A percentile compares a stretch with the other conserved stretches of the same genome.
Conservation (phyloP, 2,888 invertebrate genomes). For the Drosophila maculinotata region DNA sequence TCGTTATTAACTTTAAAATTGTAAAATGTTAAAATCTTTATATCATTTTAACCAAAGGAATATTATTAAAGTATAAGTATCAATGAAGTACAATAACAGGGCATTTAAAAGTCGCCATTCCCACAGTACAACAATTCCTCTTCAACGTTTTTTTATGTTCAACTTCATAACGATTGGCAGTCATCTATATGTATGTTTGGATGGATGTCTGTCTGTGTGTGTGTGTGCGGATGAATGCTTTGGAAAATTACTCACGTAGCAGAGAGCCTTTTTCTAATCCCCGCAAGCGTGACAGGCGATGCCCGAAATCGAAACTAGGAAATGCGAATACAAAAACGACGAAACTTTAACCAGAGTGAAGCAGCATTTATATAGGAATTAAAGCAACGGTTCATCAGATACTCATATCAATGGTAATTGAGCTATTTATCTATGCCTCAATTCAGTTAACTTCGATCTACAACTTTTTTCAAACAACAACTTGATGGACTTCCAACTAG, state of each 20-base stretch:
- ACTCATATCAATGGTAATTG: constrained; percentile 10
- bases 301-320: constrained; percentile 23
- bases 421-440: constrained; percentile 39
- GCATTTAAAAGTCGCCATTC: constrained; percentile 1
- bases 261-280: constrained; percentile 40
- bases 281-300: constrained; percentile 52
- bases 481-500: constrained; percentile 20
- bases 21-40: too few relatives aligned
- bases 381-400: constrained; percentile 11
- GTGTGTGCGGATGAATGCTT: constrained; percentile 39
- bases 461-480: constrained; percentile 41
- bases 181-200: constrained; percentile 32
- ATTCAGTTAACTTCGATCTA: constrained; percentile 48
- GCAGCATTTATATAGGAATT: constrained; percentile 17
- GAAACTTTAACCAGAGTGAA: constrained; percentile 18
- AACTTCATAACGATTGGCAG: constrained; percentile 56
- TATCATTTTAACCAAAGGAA: too few relatives aligned
- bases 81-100: not conserved
- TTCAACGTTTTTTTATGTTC: constrained; percentile 22
- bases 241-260: constrained; percentile 71
- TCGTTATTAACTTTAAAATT: too few relatives aligned
- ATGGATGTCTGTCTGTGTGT: constrained; percentile 13
- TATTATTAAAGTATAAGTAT: too few relatives aligned
- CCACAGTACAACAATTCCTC: not conserved
- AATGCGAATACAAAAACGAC: not conserved